Base-by-base conservation (phyloP, 2,113 vertebrate genomes). In the Nanger granti region DNA sequence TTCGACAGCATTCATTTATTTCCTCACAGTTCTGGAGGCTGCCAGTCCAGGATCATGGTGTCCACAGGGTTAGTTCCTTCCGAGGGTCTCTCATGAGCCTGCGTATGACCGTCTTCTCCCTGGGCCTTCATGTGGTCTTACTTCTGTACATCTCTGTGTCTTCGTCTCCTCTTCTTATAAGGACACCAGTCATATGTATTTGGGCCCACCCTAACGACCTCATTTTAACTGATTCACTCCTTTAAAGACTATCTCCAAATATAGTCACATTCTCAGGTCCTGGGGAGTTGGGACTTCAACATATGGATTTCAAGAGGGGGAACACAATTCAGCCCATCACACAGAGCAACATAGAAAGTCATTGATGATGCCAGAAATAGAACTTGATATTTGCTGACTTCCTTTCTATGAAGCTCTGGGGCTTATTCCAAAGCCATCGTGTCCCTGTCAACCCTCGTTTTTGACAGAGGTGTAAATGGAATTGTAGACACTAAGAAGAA, bases 401-500 rank as follows among this genome's bases (percentile, higher is more conserved):
- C 44, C 31, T 54, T 49, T 59, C 84, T 80, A 41, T 9, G 73
- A 80, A 91, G 93, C 44, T 86, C 69, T 28, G 41, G 55, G 34
- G 73, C 87, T 96, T 84, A 76, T 92, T 80, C 47, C 80, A 95
- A 60, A 59, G 49, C 92, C 34, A 73, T 8, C 1, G 0, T 85
- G 60, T 94, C 57, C 87, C 85, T 31, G 8, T 94, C 93, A 94
- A 64, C 85, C 47, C 59, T 91, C 87, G 24, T 79, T 94, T 83
- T 44, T 69, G 73, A 97, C 80, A 95, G 37, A 96, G 55, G 73
- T 89, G 79, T 82, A 93, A 97, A 94, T 89, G 97, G 93, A 89
- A 87, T 73, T 84, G 41, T 76, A 90, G 94, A 86, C 2, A 1
- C 54, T 88, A 64, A 80, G 62, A 93, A 80, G 55, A 34, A 69